A percentile compares a stretch with the other conserved stretches of the same genome.
These are phyloP conservation scores for Masticophis lateralis DNA, from an alignment of 2,797 vertebrate genomes.

Conservation along the genomic window DNA sequence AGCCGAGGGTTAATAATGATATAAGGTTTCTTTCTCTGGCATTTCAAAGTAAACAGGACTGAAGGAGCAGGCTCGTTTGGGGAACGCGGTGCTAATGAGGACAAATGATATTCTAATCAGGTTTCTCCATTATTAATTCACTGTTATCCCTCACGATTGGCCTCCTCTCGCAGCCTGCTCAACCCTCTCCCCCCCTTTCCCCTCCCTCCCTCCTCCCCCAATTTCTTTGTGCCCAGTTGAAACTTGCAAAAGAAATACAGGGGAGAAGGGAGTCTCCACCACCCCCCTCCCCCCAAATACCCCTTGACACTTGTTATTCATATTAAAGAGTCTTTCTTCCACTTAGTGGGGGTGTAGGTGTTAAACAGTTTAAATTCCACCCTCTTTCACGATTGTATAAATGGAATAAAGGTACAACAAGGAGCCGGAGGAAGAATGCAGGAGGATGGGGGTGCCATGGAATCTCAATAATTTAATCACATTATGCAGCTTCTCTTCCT, in stretches of 20 bases:
- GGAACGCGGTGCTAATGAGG: constrained; percentile 72
- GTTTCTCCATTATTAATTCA: constrained; percentile 72
- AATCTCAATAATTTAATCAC: constrained; percentile 15
- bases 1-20: constrained; percentile 67
- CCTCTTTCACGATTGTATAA: constrained; percentile 37
- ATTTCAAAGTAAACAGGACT: constrained; percentile 66
- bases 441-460: neutral
- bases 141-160: constrained; percentile 62
- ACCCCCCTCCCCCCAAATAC: constrained; percentile 44
- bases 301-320: constrained; percentile 64
- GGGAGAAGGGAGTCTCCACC: constrained; percentile 49
- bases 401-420: constrained; percentile 51
- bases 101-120: constrained; percentile 77
- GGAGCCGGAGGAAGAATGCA: constrained; percentile 38
- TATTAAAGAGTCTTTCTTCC: constrained; percentile 65
- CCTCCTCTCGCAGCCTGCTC: neutral
- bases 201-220: neutral
- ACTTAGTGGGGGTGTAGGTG: constrained; percentile 61
- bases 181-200: neutral
- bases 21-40: constrained; percentile 70
- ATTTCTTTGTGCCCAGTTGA: constrained; percentile 66
- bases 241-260: constrained; percentile 69
- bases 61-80: constrained; percentile 69
- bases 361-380: constrained; percentile 67
- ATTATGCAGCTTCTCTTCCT: constrained; percentile 1